phyloP scores from a whole-genome alignment of 2,113 vertebrate genomes.

The Seriola aureovittata region DNA sequence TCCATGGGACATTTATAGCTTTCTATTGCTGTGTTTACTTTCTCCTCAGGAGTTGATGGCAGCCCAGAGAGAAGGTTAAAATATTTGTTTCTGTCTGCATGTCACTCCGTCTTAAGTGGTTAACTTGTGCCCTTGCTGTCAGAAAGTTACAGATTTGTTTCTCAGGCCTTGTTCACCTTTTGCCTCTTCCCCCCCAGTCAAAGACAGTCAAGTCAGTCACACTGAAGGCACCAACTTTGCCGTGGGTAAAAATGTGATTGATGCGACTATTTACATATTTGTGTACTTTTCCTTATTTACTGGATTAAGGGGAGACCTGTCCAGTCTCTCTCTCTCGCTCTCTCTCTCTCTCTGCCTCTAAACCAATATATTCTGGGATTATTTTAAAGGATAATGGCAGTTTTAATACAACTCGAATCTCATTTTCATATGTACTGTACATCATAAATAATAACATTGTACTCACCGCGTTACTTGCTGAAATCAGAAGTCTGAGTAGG shows the following conservation, averaged over 20 bases:
- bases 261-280: too few species aligned
- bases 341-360: not conserved
- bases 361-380: not conserved
- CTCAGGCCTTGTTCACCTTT: not conserved
- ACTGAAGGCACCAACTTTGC: not conserved
- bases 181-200: not conserved
- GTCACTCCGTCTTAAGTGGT: conserved; percentile 31
- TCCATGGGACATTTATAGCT: conserved; percentile 47
- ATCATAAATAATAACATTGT: not conserved
- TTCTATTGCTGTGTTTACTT: conserved; percentile 56
- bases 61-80: conserved; percentile 45
- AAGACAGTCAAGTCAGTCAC: not conserved
- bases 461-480: not conserved
- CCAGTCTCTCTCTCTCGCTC: not conserved
- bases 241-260: not conserved
- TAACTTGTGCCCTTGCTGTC: conserved; percentile 31
- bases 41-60: conserved; percentile 59
- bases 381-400: not conserved
- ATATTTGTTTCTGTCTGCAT: conserved; percentile 46
- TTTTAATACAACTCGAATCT: not conserved
- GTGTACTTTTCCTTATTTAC: too few species aligned
- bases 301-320: not conserved
- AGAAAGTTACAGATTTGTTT: not conserved
- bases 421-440: not conserved
- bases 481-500: not conserved